phyloP scores from a whole-genome alignment of 2,797 vertebrate species.

The Xenopus petersii region DNA sequence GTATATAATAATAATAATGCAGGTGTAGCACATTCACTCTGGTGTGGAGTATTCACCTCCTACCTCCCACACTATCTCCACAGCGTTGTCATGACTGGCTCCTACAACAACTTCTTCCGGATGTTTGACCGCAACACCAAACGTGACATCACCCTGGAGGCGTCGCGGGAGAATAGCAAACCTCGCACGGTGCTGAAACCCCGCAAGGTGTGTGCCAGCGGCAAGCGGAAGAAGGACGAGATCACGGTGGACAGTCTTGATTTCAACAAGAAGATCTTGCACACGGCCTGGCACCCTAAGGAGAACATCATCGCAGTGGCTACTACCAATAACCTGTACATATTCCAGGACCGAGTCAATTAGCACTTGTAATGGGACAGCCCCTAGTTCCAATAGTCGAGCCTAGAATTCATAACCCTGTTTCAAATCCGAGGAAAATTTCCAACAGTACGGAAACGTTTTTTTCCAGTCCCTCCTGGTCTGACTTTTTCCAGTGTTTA shows the following conservation, averaged over 20 bases:
- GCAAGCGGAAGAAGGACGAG: slow-evolving; percentile 95
- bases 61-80: neutral
- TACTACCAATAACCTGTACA: slow-evolving; percentile 98
- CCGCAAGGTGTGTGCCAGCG: slow-evolving; percentile 90
- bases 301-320: slow-evolving; percentile 96
- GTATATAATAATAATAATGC: too few species aligned
- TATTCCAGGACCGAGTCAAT: slow-evolving; percentile 97
- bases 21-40: too few species aligned
- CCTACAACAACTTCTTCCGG: slow-evolving; percentile 99
- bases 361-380: slow-evolving; percentile 71
- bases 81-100: slow-evolving; percentile 96
- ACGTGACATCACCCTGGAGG: slow-evolving; percentile 87
- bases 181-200: slow-evolving; percentile 85
- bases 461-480: slow-evolving; percentile 64
- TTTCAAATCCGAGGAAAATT: slow-evolving; percentile 52
- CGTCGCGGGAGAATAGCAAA: slow-evolving; percentile 91
- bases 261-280: slow-evolving; percentile 98
- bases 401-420: slow-evolving; percentile 73
- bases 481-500: slow-evolving; percentile 74
- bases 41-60: too few species aligned
- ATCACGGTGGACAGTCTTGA: slow-evolving; percentile 96
- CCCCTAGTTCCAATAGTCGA: slow-evolving; percentile 77
- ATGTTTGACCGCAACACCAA: slow-evolving; percentile 91
- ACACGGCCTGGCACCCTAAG: slow-evolving; percentile 96
- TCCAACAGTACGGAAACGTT: slow-evolving; percentile 47